Conservation (phyloP, 2,113 vertebrate species). For the Peromyscus polionotus region DNA sequence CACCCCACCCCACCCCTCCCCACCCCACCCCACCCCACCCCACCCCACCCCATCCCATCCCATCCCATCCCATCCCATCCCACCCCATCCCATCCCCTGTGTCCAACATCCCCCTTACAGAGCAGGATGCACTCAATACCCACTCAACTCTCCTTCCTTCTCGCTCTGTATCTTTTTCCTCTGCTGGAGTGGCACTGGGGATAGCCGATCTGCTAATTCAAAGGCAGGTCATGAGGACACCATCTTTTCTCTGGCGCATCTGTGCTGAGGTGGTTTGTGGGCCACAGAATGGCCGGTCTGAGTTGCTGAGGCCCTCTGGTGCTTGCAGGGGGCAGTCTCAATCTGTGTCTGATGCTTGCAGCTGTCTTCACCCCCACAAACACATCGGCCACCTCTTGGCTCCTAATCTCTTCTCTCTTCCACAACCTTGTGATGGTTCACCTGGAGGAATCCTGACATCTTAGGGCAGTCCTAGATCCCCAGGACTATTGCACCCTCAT, state of each 20-base stretch:
- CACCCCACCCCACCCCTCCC: no score
- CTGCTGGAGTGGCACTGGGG: not conserved
- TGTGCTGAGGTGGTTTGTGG: rapidly evolving
- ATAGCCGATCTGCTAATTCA: not conserved
- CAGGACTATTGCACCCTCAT: not conserved
- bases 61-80: rapidly evolving
- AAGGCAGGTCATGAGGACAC: not conserved
- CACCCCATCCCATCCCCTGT: not conserved
- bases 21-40: no score
- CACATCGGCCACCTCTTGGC: not conserved
- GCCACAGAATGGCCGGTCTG: rapidly evolving
- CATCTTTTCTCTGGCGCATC: not conserved
- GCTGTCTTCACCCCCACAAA: not conserved
- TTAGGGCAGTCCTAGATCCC: not conserved
- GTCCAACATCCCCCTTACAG: rapidly evolving
- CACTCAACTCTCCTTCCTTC: rapidly evolving
- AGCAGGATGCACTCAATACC: rapidly evolving
- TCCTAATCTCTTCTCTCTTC: not conserved
- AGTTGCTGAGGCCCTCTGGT: not conserved
- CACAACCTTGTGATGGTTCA: rapidly evolving
- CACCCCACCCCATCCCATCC: not conserved
- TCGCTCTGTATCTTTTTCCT: not conserved
- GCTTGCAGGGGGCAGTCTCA: rapidly evolving
- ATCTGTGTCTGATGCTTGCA: no score
- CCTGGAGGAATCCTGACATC: not conserved